Base-by-base conservation (phyloP, 2,797 vertebrate genomes). In the Cercopithecus mitis region DNA sequence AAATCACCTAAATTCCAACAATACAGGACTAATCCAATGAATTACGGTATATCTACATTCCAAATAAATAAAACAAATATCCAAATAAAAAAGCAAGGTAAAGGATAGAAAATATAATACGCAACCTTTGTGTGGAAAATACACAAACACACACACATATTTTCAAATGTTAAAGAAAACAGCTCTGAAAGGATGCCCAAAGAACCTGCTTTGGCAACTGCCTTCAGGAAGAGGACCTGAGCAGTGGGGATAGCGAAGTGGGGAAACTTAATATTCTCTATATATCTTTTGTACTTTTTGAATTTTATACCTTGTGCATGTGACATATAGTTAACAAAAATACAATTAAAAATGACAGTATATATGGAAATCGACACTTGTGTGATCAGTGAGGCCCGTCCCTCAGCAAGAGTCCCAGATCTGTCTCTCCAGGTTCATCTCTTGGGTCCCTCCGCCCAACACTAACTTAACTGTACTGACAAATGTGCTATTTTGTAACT, bases 21-120 rank as follows among this genome's bases (percentile, higher is more conserved):
- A 45, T 41, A 93, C 2, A 15, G 57, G n/a, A 55, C 36, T 30
- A 50, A 76, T 27, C 25, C 82, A 52, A 25, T 64, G 15, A 77
- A 43, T 92, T 82, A 67, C 4, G 14, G 25, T 36, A 52, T 1
- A 61, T 15, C 20, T 36, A 75, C 24, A 91, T 45, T 79, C 36
- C 13, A 95, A 82, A 85, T 73, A 75, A 88, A 77, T 93, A 67
- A 64, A 47, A 64, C 36, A 90, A 87, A 90, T 41, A 87, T 36
- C 20, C 39, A 87, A 85, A 67, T 79, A 36, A 83, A 80, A 94
- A 95, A 75, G 20, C 45, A 79, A 84, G 22, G 41, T 61, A 27
- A 12, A 30, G 43, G 41, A 45, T 19, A 80, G 52, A 90, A 90
- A 75, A 47, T 80, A 55, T 27, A 61, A 55, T 24, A 39, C 5